Evolutionary conservation across 2,888 invertebrate genomes (phyloP), one percentile per base, ranked within the genome.

Genomic region (Eulithis prunata): DNA sequence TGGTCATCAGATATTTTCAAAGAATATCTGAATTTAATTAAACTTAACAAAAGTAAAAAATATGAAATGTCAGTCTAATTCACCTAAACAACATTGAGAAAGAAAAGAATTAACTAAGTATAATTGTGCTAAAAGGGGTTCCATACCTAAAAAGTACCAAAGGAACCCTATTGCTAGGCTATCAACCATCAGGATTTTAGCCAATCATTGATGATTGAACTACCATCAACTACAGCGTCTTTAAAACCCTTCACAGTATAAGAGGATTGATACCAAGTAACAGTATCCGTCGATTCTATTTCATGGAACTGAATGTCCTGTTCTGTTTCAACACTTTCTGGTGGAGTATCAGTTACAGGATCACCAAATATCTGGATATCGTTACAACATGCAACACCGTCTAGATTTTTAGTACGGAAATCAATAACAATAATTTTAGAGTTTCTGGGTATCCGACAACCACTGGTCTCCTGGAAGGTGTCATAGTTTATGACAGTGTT

Each of bases 171-270:
- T 57, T 57, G 21, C 38, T 49, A 38, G 14, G 11, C 32, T 10
- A 49, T 47, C 8, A 47, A 57, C 43, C 6, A 57, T 80, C 76
- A 82, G 69, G 80, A 82, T 62, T 82, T 78, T 41, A 84, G 71
- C 94, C 94, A 95, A 52, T 85, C 77, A 75, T 94, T 94, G 12
- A 93, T 91, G 28, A 94, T 87, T 11, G 94, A 94, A 73, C 84
- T 87, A 41, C 94, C 94, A 83, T 94, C 91, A 12, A 94, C 86
- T 79, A 91, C 79, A 75, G 90, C 90, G 77, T 94, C 94, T 86
- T 94, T 94, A 75, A 94, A 95, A 14, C 94, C 95, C 79, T 94
- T 94, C 83, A 95, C 87, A 38, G 92, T 82, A 80, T 91, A 89
- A 59, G 86, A 91, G 14, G 93, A 94, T 75, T 94, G 94, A 80